phyloP scores from a whole-genome alignment of 2,797 vertebrate genomes.

The Champsocephalus esox region DNA sequence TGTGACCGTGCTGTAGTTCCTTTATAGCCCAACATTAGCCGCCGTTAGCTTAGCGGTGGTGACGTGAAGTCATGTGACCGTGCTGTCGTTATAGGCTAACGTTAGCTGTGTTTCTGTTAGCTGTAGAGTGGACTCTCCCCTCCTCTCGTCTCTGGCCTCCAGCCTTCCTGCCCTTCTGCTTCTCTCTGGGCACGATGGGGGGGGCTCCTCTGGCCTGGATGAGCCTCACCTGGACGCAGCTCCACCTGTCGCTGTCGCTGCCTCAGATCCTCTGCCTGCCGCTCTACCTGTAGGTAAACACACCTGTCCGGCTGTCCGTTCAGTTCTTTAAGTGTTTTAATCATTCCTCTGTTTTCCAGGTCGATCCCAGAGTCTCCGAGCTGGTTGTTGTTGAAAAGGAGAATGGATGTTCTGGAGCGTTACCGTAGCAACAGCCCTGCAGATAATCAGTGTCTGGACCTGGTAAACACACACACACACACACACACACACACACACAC shows the following conservation, averaged over 20 bases:
- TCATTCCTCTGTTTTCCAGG: constrained; percentile 28
- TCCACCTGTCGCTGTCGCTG: constrained; percentile 78
- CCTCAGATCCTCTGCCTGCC: constrained; percentile 82
- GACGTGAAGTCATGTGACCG: no score
- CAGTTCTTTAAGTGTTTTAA: neutral
- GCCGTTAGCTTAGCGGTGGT: no score
- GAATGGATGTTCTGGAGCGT: constrained; percentile 62
- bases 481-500: neutral
- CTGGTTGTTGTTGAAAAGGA: constrained; percentile 77
- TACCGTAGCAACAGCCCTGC: constrained; percentile 73
- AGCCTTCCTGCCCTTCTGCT: constrained; percentile 79
- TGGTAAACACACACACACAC: constrained; percentile 56
- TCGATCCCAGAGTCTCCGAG: constrained; percentile 81
- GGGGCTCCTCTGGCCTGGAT: constrained; percentile 76
- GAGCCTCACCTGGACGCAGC: constrained; percentile 66
- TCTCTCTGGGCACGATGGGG: constrained; percentile 82
- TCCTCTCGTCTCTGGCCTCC: constrained; percentile 75
- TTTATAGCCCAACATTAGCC: no score
- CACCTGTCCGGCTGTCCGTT: neutral
- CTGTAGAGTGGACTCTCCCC: constrained; percentile 82
- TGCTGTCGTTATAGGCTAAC: no score
- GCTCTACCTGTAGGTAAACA: constrained; percentile 44
- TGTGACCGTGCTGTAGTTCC: no score
- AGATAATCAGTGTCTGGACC: constrained; percentile 70
- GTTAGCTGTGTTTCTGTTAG: constrained; percentile 45